phyloP scores from a whole-genome alignment of 1,140 invertebrate species.

The Gryllus bimaculatus region DNA sequence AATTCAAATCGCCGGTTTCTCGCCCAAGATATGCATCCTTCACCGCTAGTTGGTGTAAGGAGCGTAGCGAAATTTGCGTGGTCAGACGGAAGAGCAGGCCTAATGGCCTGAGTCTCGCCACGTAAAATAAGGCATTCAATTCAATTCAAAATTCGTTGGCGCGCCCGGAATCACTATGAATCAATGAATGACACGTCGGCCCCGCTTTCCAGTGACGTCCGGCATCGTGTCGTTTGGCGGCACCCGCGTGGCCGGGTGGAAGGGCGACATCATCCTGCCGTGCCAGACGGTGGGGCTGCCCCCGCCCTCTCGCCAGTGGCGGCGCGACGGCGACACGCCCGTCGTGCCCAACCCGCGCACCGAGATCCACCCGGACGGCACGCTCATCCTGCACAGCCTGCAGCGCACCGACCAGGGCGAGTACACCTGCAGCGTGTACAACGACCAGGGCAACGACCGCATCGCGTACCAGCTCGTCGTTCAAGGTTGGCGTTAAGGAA shows the following conservation, averaged over 20 bases:
- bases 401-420: constrained; percentile 30
- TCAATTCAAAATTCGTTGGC: too few species aligned
- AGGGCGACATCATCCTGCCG: constrained; percentile 32
- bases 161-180: too few species aligned
- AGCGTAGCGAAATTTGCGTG: too few species aligned
- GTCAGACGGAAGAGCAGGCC: too few species aligned
- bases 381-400: constrained; percentile 24
- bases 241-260: constrained; percentile 26
- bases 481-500: constrained; percentile 35
- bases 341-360: constrained; percentile 15
- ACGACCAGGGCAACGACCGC: constrained; percentile 37
- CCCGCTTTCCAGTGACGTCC: constrained; percentile 30
- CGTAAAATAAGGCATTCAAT: too few species aligned
- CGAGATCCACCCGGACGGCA: constrained; percentile 18
- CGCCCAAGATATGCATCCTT: too few species aligned
- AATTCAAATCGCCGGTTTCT: too few species aligned
- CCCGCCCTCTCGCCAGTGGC: constrained; percentile 34
- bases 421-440: constrained; percentile 33
- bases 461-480: constrained; percentile 41
- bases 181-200: too few species aligned
- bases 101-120: too few species aligned
- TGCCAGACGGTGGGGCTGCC: constrained; percentile 37
- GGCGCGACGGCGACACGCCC: neutral
- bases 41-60: too few species aligned
- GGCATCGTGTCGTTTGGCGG: constrained; percentile 31